Base-by-base conservation (phyloP, 2,113 vertebrate genomes). In the Cacatua alba region DNA sequence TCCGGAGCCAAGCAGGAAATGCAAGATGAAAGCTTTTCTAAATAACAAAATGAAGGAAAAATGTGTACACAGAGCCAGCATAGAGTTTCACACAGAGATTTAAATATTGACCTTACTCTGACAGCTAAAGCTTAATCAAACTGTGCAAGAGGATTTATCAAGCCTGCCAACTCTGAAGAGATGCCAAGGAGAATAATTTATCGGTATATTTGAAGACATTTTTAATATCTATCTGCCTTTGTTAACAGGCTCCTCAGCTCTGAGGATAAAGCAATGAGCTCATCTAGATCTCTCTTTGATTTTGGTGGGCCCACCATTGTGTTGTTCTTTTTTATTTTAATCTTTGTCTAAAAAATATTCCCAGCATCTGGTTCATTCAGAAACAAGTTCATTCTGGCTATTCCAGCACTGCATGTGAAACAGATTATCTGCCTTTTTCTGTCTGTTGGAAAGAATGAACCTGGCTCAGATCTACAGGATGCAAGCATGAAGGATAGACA, bases 51-150 rank as follows among this genome's bases (percentile, higher is more conserved):
- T 75, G 86, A 92, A 94, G 71, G 13, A 67, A 71, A 89, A 90
- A 70, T 23, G 26, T n/a, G 71, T 76, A 91, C 88, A 94, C 59
- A 65, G 62, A 95, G 89, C 80, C 64, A 25, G 74, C 74, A 68
- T 0, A 11, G 85, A 90, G 77, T 46, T 89, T 87, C 90, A 94
- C 28, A 89, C 74, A 68, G 62, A 72, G 37, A 91, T 92, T 82
- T 60, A 94, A 94, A 69, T 85, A 95, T 70, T 46, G 78, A 81
- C 86, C 74, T 69, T n/a, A 84, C 8, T 57, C 83, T 70, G 86
- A 89, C 92, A 96, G 88, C 65, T 77, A 92, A 91, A 94, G 53
- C 83, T 91, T 86, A 87, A 96, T 94, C 92, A 94, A 96, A 89
- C 77, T 78, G 77, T 75, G 83, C 85, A 91, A 95, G 64, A 76